Conservation (phyloP, 2,888 invertebrate genomes). For the Xestia ashworthii region DNA sequence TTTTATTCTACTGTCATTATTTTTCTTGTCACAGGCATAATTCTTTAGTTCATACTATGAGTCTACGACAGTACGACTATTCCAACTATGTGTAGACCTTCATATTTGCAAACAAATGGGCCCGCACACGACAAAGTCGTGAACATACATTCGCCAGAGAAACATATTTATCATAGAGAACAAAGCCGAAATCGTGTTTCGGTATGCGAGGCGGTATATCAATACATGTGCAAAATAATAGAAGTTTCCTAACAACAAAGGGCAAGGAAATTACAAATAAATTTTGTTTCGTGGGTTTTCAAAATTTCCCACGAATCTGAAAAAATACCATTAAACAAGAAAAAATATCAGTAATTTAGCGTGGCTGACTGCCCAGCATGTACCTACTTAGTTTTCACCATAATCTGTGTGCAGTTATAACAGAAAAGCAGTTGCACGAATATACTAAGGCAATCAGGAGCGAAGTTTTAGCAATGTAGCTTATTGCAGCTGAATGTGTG, state of each 20-base stretch:
- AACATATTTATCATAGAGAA: slow-evolving; percentile 66
- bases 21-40: neutral
- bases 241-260: slow-evolving; percentile 55
- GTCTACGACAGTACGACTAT: slow-evolving; percentile 10
- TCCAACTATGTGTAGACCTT: slow-evolving; percentile 55
- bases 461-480: neutral
- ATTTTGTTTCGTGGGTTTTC: neutral
- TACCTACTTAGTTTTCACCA: neutral
- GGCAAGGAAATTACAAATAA: slow-evolving; percentile 17
- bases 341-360: neutral
- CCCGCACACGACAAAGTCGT: slow-evolving; percentile 63
- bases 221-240: slow-evolving; percentile 44
- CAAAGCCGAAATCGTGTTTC: slow-evolving; percentile 70
- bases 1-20: neutral
- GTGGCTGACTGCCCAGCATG: neutral
- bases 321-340: neutral
- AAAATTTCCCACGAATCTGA: neutral
- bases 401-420: neutral
- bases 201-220: slow-evolving; percentile 55
- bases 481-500: neutral
- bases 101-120: slow-evolving; percentile 44
- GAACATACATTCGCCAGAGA: slow-evolving; percentile 66
- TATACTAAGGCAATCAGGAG: neutral
- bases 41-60: neutral
- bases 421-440: neutral